These are phyloP conservation scores for Monoplex corrugatus DNA, from an alignment of 2,888 invertebrate genomes.

Conservation along the genomic window DNA sequence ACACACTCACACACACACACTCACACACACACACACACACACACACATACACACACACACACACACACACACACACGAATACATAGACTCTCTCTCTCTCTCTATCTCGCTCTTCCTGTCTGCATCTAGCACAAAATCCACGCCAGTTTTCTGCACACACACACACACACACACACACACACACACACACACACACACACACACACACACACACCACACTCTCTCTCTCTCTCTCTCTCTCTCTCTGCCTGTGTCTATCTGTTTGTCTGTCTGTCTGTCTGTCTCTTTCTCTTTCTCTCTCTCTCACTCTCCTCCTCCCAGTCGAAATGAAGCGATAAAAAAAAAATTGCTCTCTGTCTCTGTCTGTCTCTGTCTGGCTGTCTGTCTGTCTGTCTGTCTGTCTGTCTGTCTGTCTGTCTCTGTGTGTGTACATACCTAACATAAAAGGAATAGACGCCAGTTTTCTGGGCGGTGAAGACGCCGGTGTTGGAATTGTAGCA, in stretches of 20 bases:
- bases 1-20: neutral
- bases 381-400: too few species aligned
- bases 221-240: neutral
- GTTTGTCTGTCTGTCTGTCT: neutral
- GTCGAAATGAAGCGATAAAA: too few species aligned
- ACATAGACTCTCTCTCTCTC: neutral
- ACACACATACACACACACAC: neutral
- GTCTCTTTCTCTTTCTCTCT: neutral
- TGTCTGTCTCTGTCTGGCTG: too few species aligned
- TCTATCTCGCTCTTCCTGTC: neutral
- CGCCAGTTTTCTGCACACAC: neutral
- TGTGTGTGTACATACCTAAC: neutral
- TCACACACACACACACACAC: slow-evolving; percentile 4
- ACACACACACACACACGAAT: too few species aligned
- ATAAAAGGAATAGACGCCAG: slow-evolving; percentile 28
- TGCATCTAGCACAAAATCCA: too few species aligned
- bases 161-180: slow-evolving; percentile 12
- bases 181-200: slow-evolving; percentile 1
- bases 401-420: too few species aligned
- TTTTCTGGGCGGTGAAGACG: slow-evolving; percentile 20
- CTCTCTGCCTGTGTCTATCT: neutral
- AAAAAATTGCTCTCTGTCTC: too few species aligned
- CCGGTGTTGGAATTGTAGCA: neutral
- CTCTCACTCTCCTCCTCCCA: neutral
- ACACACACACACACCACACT: neutral